These are phyloP conservation scores for Noctua pronuba DNA, from an alignment of 2,888 invertebrate species.

Conservation along the genomic window DNA sequence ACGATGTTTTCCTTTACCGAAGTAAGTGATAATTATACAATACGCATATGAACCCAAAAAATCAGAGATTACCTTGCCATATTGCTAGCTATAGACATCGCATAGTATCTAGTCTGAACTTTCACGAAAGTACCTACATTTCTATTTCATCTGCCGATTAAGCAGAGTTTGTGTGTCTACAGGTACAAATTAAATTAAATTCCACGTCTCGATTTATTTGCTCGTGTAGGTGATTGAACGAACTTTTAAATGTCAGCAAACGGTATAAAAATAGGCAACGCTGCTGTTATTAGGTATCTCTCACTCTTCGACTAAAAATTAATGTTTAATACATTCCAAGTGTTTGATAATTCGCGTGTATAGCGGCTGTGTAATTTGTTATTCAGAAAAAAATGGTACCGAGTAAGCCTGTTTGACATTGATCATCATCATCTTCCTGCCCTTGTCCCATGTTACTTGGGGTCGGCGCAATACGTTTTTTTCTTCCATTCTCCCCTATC, in stretches of 20 bases:
- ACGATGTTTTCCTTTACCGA: no score
- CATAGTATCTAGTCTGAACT: not conserved
- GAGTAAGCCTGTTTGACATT: no score
- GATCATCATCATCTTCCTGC: no score
- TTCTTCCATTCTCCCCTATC: no score
- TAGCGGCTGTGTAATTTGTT: not conserved
- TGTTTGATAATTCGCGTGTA: not conserved
- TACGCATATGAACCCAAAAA: no score
- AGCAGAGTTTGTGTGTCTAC: constrained; percentile 1
- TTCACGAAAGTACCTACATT: constrained; percentile 5
- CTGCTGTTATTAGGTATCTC: not conserved
- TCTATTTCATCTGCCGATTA: not conserved
- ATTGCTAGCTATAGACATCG: not conserved
- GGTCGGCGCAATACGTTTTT: no score
- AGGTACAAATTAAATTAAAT: constrained; percentile 32
- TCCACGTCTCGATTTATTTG: constrained; percentile 27
- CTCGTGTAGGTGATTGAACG: constrained; percentile 26
- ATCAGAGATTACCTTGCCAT: no score
- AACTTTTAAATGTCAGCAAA: constrained; percentile 10
- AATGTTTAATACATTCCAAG: not conserved
- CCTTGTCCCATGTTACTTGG: no score
- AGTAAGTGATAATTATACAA: no score
- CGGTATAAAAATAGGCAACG: constrained; percentile 6
- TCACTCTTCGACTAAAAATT: not conserved
- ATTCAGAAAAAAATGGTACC: not conserved